Evolutionary conservation across 2,888 invertebrate genomes (phyloP).

Genomic region (Drosophila koepferae): DNA sequence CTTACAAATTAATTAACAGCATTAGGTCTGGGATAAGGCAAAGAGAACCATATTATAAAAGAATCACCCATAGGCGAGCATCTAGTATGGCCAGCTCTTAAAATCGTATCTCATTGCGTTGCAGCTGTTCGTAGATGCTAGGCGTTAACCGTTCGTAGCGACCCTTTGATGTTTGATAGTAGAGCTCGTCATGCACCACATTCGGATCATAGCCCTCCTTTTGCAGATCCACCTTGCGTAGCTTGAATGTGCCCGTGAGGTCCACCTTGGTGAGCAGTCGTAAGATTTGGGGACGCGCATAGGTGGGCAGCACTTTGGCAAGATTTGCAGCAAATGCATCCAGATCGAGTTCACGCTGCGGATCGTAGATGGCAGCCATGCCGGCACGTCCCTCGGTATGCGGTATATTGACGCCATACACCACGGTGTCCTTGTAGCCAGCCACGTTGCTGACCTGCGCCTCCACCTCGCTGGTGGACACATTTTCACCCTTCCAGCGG

Average conservation of each 20-base stretch:
- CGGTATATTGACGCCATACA: constrained; percentile 95
- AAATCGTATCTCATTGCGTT: constrained; percentile 90
- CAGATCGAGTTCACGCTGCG: constrained; percentile 88
- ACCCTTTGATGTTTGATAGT: constrained; percentile 90
- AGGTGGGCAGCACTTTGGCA: constrained; percentile 90
- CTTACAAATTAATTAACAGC: constrained; percentile 77
- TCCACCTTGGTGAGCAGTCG: constrained; percentile 93
- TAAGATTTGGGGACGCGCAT: constrained; percentile 95
- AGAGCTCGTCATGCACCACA: constrained; percentile 90
- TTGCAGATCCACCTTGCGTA: constrained; percentile 96
- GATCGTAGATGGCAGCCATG: constrained; percentile 96
- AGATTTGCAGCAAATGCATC: constrained; percentile 87
- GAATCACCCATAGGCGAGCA: background rate
- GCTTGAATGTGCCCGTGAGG: constrained; percentile 98
- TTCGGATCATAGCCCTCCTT: constrained; percentile 94
- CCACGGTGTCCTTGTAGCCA: constrained; percentile 94
- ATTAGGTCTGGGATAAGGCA: constrained; percentile 41
- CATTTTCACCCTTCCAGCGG: constrained; percentile 99
- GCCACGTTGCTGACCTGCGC: constrained; percentile 93
- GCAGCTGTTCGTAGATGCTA: constrained; percentile 90
- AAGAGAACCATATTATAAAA: constrained; percentile 2
- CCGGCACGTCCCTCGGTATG: constrained; percentile 95
- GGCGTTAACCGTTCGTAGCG: constrained; percentile 90
- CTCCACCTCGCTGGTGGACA: constrained; percentile 98
- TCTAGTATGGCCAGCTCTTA: constrained; percentile 77